phyloP scores from a whole-genome alignment of 2,888 invertebrate genomes.

The Yponomeuta malinellus region DNA sequence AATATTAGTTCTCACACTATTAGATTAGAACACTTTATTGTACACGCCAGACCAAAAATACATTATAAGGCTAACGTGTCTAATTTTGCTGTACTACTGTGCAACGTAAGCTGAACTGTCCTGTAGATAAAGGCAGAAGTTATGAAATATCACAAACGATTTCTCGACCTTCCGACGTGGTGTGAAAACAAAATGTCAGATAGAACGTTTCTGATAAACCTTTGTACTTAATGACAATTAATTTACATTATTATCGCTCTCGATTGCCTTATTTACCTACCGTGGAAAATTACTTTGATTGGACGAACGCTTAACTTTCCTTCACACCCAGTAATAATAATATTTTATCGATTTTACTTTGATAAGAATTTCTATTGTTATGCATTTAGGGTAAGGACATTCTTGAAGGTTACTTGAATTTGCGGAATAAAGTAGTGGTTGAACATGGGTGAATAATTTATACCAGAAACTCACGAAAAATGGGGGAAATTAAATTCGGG shows the following conservation, averaged over 20 bases:
- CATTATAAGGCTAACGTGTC: no score
- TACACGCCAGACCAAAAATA: no score
- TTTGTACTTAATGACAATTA: slow-evolving; percentile 4
- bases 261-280: not conserved
- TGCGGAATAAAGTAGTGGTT: no score
- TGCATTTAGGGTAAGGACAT: not conserved
- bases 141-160: not conserved
- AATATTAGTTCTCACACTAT: not conserved
- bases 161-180: not conserved
- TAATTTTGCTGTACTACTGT: not conserved
- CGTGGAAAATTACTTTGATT: not conserved
- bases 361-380: not conserved
- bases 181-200: slow-evolving; percentile 44
- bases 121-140: not conserved
- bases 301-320: not conserved
- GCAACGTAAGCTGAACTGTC: not conserved
- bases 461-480: no score
- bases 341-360: not conserved
- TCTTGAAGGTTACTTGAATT: not conserved
- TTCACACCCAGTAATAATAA: slow-evolving; percentile 25
- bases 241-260: slow-evolving; percentile 1
- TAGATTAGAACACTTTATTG: no score
- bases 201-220: slow-evolving; percentile 28
- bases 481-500: no score
- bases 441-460: no score